Base-by-base conservation (phyloP, 2,113 vertebrate genomes). In the Neoarius graeffei region DNA sequence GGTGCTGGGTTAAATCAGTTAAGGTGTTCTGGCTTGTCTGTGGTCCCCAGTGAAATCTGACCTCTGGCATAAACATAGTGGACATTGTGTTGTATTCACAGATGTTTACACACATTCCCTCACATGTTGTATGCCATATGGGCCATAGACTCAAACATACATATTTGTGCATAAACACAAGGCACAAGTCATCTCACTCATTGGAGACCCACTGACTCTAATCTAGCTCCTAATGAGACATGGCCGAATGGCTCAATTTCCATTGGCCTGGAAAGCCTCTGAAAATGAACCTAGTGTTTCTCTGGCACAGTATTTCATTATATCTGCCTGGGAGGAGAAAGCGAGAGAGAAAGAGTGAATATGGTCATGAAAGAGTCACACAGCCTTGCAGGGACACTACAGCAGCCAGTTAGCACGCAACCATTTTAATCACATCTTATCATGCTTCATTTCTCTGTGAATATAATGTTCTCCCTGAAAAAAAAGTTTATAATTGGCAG, bases 321-420 rank as follows among this genome's bases (percentile, higher is more conserved):
- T 86, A 71, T 88, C 67, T 79, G 84, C 81, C 77, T 84, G 30
- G 69, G 84, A 73, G 67, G 83, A 83, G 30, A 74, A 57, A 59
- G 52, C 85, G 30, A 57, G 59, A 84, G 84, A 88, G 88, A 79
- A 56, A 85, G 48, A 64, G 64, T 79, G 86, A 84, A 23, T 57
- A 17, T 82, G 81, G 88, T 86, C 81, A 82, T 89, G 80, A 86
- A 90, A 90, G 87, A 86, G 57, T 67, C 81, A 17, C 25, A 84
- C 83, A 84, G 87, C 80, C 81, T 87, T 88, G 57, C 88, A 83
- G 81, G 50, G 87, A 77, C 59, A 42, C 69, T 27, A 73, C 3
- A 56, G 84, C 81, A 77, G 50, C 92, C 92, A 91, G 92, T 94
- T 92, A 93, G 91, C 91, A 92, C 91, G 92, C 90, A 83, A 91